These are phyloP conservation scores for Philonicus albiceps DNA, from an alignment of 2,888 invertebrate genomes.

Conservation along the genomic window DNA sequence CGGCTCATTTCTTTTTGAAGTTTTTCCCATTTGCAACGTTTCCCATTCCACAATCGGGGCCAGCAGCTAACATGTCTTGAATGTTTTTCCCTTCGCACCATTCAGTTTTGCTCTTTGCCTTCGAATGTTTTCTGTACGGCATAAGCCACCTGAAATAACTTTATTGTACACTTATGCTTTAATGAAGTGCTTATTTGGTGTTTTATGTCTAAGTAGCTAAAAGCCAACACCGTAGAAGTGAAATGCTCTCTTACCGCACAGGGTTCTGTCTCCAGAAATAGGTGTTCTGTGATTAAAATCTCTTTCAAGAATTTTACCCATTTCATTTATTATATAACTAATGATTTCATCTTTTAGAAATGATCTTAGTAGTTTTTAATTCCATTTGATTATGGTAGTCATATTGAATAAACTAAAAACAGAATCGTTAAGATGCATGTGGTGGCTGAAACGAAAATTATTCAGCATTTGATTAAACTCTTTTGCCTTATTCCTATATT, in stretches of 20 bases:
- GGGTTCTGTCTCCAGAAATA: not conserved
- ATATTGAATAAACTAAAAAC: too few relatives aligned
- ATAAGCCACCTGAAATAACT: constrained; percentile 4
- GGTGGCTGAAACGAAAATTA: too few relatives aligned
- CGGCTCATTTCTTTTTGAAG: constrained; percentile 41
- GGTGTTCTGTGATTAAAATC: not conserved
- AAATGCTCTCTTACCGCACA: not conserved
- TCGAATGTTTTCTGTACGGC: not conserved
- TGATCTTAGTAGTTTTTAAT: too few relatives aligned
- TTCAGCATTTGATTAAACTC: too few relatives aligned
- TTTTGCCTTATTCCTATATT: too few relatives aligned
- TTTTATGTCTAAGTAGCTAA: constrained; percentile 27
- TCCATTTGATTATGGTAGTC: too few relatives aligned
- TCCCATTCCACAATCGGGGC: not conserved
- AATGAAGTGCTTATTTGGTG: constrained; percentile 37
- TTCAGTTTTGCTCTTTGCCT: not conserved
- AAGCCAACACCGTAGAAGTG: not conserved
- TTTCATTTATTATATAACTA: not conserved
- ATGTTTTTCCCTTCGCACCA: not conserved
- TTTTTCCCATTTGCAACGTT: constrained; percentile 10
- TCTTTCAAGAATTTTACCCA: not conserved
- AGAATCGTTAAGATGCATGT: too few relatives aligned
- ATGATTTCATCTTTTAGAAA: not conserved
- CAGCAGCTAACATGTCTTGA: not conserved
- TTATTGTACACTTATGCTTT: constrained; percentile 37